Evolutionary conservation across 2,113 vertebrate species (phyloP).

Genomic region (Tinamus guttatus): DNA sequence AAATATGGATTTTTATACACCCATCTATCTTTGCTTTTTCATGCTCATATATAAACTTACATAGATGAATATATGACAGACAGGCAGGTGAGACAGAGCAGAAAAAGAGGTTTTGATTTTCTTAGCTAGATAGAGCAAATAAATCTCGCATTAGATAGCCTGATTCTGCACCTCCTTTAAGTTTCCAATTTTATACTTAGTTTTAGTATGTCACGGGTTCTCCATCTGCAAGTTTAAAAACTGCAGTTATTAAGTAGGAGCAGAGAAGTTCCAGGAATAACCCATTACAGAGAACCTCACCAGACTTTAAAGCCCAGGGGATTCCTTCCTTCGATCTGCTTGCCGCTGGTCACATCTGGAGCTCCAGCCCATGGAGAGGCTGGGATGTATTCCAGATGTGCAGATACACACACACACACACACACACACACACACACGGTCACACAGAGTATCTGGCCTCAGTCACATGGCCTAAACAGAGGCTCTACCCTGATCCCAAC

Average conservation of each 20-base stretch:
- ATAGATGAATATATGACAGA: neutral
- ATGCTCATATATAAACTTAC: neutral
- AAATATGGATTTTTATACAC: neutral
- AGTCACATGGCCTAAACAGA: neutral
- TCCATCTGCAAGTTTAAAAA: neutral
- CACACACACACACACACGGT: neutral
- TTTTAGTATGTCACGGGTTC: neutral
- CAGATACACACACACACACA: neutral
- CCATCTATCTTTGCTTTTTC: neutral
- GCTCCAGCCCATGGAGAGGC: neutral
- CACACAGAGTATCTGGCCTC: neutral
- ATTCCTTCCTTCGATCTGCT: neutral
- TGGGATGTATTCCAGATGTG: fast-evolving
- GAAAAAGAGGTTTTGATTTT: neutral
- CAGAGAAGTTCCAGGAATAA: neutral
- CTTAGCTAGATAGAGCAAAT: neutral
- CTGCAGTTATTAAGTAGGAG: neutral
- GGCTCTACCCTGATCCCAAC: neutral
- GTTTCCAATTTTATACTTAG: neutral
- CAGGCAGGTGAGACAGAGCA: neutral
- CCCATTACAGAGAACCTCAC: neutral
- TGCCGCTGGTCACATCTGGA: neutral
- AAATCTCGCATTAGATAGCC: neutral
- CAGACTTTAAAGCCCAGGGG: neutral
- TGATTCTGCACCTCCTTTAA: neutral